These are phyloP conservation scores for Steatornis caripensis DNA, from an alignment of 2,113 vertebrate genomes.

Conservation along the genomic window DNA sequence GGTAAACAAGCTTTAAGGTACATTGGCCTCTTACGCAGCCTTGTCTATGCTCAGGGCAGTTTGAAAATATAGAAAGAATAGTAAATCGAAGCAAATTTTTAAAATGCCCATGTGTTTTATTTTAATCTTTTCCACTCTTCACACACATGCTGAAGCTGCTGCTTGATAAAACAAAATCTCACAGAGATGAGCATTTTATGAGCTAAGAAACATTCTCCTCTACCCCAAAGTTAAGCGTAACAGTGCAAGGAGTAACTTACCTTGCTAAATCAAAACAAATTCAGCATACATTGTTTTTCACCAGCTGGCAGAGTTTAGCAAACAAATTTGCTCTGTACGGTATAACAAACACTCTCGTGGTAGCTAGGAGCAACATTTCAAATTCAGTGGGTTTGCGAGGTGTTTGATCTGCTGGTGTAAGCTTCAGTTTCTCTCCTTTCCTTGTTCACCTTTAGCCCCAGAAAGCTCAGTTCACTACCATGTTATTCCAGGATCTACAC, in stretches of 20 bases:
- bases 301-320: constrained; percentile 9
- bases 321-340: constrained; percentile 39
- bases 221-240: not conserved
- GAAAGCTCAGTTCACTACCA: not conserved
- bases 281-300: constrained; percentile 4
- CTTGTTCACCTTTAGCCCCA: not conserved
- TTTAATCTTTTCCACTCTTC: not conserved
- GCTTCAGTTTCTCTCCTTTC: not conserved
- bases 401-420: constrained; percentile 1
- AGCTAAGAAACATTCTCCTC: not conserved
- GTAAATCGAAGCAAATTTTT: not conserved
- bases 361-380: not conserved
- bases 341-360: not conserved
- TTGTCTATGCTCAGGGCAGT: not conserved
- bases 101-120: not conserved
- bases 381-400: not conserved
- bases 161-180: constrained; percentile 47
- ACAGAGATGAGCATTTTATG: constrained; percentile 23
- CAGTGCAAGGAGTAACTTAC: not conserved
- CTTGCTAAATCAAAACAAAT: constrained; percentile 58
- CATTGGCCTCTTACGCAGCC: not conserved
- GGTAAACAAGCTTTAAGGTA: not conserved
- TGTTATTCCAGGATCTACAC: not conserved
- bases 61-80: not conserved
- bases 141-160: not conserved